Percentiles rank a stretch among this genome's conserved stretches.
These are phyloP conservation scores for Pontoporia blainvillei DNA, from an alignment of 2,113 vertebrate genomes.

Conservation along the genomic window DNA sequence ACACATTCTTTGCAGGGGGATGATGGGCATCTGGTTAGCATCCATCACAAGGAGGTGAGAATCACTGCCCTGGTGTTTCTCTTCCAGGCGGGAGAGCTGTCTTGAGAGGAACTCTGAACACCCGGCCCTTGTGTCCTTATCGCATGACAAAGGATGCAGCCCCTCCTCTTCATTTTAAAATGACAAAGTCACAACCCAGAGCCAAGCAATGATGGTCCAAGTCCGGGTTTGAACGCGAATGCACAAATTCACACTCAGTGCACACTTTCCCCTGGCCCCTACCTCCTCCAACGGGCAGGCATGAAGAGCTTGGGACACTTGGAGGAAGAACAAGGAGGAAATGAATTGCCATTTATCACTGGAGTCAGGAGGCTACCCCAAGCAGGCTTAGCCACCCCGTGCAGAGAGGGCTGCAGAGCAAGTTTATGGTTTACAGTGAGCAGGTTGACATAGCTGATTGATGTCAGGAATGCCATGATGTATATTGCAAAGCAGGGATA, in stretches of 20 bases:
- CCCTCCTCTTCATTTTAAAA: neutral
- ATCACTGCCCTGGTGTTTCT: neutral
- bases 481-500: constrained; percentile 85
- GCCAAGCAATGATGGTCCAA: neutral
- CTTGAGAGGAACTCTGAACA: neutral
- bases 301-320: neutral
- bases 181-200: neutral
- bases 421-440: constrained; percentile 86
- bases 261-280: neutral
- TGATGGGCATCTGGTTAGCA: neutral
- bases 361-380: constrained; percentile 77
- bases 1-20: neutral
- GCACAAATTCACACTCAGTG: neutral
- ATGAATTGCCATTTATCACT: constrained; percentile 75
- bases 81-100: neutral
- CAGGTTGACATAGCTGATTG: constrained; percentile 86
- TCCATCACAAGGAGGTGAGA: neutral
- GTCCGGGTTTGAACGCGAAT: neutral
- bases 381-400: constrained; percentile 80
- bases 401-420: constrained; percentile 77
- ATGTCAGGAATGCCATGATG: constrained; percentile 89
- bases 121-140: neutral
- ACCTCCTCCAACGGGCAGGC: neutral
- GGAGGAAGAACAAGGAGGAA: constrained; percentile 21
- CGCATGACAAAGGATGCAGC: neutral